Conservation (phyloP, 2,888 invertebrate genomes). For the Morpho deidamia region DNA sequence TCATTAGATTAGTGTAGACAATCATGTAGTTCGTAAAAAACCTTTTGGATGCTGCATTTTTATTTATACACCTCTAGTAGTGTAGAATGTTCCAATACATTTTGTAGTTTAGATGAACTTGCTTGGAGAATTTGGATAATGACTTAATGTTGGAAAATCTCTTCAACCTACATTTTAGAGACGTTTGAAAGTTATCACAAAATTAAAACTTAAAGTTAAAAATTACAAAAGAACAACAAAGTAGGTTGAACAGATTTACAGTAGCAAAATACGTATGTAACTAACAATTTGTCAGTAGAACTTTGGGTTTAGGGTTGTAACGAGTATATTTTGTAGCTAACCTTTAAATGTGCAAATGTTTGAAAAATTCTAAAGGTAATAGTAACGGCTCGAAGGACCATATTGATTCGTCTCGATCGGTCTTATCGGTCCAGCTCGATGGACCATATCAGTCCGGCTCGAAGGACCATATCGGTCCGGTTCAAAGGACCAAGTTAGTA, state of each 20-base stretch:
- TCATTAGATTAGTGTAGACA: conserved; percentile 1
- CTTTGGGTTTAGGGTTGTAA: not conserved
- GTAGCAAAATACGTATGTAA: conserved; percentile 2
- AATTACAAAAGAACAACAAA: not conserved
- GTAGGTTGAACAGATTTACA: conserved; percentile 2
- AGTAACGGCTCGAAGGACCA: no score
- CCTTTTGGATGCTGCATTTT: conserved; percentile 2
- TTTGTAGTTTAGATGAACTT: conserved; percentile 7
- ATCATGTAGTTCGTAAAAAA: not conserved
- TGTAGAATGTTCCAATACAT: not conserved
- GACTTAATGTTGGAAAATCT: conserved; percentile 7
- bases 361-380: no score
- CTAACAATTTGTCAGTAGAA: conserved; percentile 5
- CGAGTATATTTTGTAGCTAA: conserved; percentile 1
- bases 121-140: no score
- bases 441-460: no score
- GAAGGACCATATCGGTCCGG: no score
- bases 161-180: conserved; percentile 3
- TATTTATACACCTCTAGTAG: conserved; percentile 6
- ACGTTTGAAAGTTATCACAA: not conserved
- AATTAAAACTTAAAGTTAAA: not conserved
- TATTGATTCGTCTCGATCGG: no score
- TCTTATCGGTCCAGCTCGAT: no score
- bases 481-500: no score
- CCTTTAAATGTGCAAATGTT: not conserved